Evolutionary conservation across 2,797 vertebrate genomes (phyloP).

Genomic region (Propithecus deckenii): DNA sequence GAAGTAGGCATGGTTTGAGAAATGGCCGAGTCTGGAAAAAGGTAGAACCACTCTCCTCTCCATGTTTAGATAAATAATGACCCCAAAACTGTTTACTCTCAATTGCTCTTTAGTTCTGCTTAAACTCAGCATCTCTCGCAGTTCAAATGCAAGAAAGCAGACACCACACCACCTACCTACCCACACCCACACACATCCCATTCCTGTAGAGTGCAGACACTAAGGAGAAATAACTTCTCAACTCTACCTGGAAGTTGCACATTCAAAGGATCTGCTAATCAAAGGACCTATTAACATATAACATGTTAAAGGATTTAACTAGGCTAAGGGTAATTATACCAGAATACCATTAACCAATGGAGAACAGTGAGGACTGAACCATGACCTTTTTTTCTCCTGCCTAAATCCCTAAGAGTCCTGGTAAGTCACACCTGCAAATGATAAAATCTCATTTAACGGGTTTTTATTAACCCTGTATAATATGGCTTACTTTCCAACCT

Average conservation of each 20-base stretch:
- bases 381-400: too few species aligned
- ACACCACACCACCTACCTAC: not conserved
- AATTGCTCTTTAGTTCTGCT: not conserved
- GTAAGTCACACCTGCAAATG: not conserved
- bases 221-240: slow-evolving; percentile 64
- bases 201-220: not conserved
- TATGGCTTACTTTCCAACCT: not conserved
- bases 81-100: not conserved
- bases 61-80: not conserved
- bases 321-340: slow-evolving; percentile 58
- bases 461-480: not conserved
- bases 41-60: not conserved
- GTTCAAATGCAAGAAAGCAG: not conserved
- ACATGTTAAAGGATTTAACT: slow-evolving; percentile 59
- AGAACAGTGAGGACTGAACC: not conserved
- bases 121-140: not conserved
- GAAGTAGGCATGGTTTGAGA: not conserved
- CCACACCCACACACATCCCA: rapidly evolving
- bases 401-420: too few species aligned
- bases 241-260: not conserved
- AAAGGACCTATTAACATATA: slow-evolving; percentile 56
- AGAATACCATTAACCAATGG: slow-evolving; percentile 61
- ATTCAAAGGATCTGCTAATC: not conserved
- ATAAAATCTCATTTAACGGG: not conserved
- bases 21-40: not conserved